Evolutionary conservation across 2,797 vertebrate genomes (phyloP).

Genomic region (Pterois miles): DNA sequence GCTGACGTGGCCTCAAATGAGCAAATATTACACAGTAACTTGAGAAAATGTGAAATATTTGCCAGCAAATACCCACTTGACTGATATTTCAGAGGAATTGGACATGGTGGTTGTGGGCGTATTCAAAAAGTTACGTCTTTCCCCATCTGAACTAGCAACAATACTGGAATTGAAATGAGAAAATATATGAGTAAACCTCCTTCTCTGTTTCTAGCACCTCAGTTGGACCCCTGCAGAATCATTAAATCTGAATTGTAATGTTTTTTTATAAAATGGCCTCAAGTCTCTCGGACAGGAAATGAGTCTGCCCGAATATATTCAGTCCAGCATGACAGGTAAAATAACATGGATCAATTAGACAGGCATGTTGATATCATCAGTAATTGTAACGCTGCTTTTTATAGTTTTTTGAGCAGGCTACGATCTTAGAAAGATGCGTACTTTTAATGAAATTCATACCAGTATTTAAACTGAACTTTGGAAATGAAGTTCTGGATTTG

Average conservation of each 20-base stretch:
- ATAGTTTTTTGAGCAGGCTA: background rate
- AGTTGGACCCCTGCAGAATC: background rate
- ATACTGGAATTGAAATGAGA: background rate
- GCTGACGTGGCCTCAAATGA: slow-evolving; percentile 29
- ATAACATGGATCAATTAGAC: background rate
- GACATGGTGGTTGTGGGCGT: background rate
- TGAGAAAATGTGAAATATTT: slow-evolving; percentile 71
- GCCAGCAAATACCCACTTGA: slow-evolving; percentile 75
- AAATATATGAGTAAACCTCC: background rate
- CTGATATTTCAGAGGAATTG: slow-evolving; percentile 21
- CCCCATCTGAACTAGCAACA: background rate
- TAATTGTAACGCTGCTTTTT: background rate
- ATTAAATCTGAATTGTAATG: background rate
- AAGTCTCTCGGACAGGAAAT: background rate
- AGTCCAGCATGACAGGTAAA: background rate
- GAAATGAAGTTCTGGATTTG: background rate
- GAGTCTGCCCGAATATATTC: background rate
- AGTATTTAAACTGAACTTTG: background rate
- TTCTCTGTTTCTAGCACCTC: background rate
- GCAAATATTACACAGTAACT: slow-evolving; percentile 27
- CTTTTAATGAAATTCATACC: background rate
- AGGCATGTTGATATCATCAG: background rate
- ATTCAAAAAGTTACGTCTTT: background rate
- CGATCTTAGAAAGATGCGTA: background rate
- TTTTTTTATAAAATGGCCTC: background rate